These are phyloP conservation scores for Zaprionus lachaisei DNA, from an alignment of 1,140 invertebrate genomes.

Conservation along the genomic window DNA sequence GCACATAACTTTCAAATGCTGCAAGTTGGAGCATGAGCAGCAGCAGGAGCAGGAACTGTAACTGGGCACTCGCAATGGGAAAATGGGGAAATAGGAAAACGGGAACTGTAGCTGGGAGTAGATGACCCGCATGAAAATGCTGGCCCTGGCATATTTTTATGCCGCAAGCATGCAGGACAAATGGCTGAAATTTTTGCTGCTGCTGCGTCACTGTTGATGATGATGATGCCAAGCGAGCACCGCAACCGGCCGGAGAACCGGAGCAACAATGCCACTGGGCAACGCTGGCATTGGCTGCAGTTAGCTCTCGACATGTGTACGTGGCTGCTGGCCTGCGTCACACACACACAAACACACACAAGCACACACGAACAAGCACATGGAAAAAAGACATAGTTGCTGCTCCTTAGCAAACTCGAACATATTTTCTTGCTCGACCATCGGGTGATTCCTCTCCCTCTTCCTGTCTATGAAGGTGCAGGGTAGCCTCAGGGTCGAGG, in stretches of 20 bases:
- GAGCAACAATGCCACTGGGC: constrained; percentile 50
- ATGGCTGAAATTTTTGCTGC: constrained; percentile 81
- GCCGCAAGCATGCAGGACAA: constrained; percentile 83
- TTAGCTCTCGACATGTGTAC: constrained; percentile 81
- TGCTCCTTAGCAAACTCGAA: constrained; percentile 46
- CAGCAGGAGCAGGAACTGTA: constrained; percentile 18
- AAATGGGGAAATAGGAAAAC: constrained; percentile 10
- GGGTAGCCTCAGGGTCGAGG: background rate
- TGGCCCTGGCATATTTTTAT: constrained; percentile 83
- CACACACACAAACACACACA: background rate
- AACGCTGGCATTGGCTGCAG: constrained; percentile 49
- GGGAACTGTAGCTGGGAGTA: constrained; percentile 52
- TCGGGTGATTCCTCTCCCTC: background rate
- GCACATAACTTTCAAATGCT: constrained; percentile 72
- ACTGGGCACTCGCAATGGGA: constrained; percentile 6
- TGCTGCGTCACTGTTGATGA: constrained; percentile 67
- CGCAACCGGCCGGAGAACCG: background rate
- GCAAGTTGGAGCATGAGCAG: constrained; percentile 23
- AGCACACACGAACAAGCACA: background rate
- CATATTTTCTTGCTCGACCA: constrained; percentile 47
- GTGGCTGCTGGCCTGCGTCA: constrained; percentile 69
- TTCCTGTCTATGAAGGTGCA: background rate
- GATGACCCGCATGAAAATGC: constrained; percentile 83
- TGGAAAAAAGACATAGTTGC: constrained; percentile 20
- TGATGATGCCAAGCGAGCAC: constrained; percentile 55